A percentile compares a stretch with the other conserved stretches of the same genome.
These are phyloP conservation scores for Tetragnatha versicolor DNA, from an alignment of 1,140 invertebrate genomes.

Conservation along the genomic window DNA sequence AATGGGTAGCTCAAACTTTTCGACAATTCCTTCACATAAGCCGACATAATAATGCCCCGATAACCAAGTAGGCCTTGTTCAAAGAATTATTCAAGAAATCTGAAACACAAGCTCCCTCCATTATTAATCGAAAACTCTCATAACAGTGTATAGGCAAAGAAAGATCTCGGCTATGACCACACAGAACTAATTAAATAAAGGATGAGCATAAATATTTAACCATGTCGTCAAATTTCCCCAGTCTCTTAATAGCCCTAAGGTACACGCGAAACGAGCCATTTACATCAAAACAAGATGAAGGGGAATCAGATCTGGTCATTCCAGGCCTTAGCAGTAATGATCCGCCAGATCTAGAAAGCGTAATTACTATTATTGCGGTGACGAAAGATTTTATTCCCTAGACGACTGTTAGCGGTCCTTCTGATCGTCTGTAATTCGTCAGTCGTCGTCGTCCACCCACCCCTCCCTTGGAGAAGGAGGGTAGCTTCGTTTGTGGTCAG, in stretches of 20 bases:
- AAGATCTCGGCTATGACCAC: too few species aligned
- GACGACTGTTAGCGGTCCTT: slow-evolving; percentile 17
- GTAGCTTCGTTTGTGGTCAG: slow-evolving; percentile 13
- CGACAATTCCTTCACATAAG: too few species aligned
- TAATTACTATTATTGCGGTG: slow-evolving; percentile 31
- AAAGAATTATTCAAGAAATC: too few species aligned
- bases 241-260: slow-evolving; percentile 46
- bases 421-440: slow-evolving; percentile 40
- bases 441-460: too few species aligned
- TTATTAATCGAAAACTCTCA: too few species aligned
- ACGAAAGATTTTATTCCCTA: slow-evolving; percentile 40
- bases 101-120: too few species aligned
- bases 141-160: too few species aligned
- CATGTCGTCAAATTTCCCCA: slow-evolving; percentile 1
- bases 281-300: slow-evolving; percentile 50
- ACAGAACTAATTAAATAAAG: slow-evolving; percentile 29
- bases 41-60: too few species aligned
- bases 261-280: slow-evolving; percentile 51
- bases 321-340: slow-evolving; percentile 36
- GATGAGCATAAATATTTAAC: slow-evolving; percentile 29
- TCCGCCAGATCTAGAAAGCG: slow-evolving; percentile 18
- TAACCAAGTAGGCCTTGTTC: too few species aligned
- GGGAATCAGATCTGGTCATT: slow-evolving; percentile 43
- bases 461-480: not conserved
- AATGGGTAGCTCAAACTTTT: too few species aligned